These are phyloP conservation scores for Pseudoatta argentina DNA, from an alignment of 1,140 invertebrate species.

Conservation along the genomic window DNA sequence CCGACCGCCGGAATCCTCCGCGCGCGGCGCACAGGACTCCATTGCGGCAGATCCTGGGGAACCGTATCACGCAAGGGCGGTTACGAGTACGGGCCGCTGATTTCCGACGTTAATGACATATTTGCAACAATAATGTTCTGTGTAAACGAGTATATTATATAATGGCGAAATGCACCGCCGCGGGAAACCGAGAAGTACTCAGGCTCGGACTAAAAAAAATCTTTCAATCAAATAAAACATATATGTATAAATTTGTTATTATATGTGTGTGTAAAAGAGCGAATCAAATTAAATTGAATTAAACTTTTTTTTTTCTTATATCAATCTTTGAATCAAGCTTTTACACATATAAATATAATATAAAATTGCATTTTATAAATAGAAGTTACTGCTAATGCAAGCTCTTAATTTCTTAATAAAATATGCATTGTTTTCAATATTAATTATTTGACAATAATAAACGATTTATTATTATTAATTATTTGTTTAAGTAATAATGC, in stretches of 20 bases:
- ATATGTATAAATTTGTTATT: neutral
- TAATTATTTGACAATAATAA: too few relatives aligned
- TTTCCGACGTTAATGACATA: slow-evolving; percentile 83
- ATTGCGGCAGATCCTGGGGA: slow-evolving; percentile 76
- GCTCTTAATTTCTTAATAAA: too few relatives aligned
- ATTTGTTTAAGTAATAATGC: too few relatives aligned
- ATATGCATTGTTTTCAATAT: too few relatives aligned
- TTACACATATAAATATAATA: too few relatives aligned
- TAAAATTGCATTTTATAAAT: too few relatives aligned
- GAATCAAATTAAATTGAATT: neutral
- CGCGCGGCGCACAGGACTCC: slow-evolving; percentile 30
- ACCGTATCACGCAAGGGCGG: slow-evolving; percentile 79
- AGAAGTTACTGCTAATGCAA: too few relatives aligned
- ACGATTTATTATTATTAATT: too few relatives aligned
- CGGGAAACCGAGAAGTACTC: slow-evolving; percentile 28
- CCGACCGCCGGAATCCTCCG: slow-evolving; percentile 60
- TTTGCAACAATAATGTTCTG: slow-evolving; percentile 83
- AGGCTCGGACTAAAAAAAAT: slow-evolving; percentile 30
- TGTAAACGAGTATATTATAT: slow-evolving; percentile 83
- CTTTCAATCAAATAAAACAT: neutral
- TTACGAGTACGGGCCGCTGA: slow-evolving; percentile 78
- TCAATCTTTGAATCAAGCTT: too few relatives aligned
- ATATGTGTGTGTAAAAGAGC: neutral
- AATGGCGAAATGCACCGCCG: slow-evolving; percentile 73
- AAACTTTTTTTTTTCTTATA: neutral